Conservation (phyloP, 2,113 vertebrate genomes). For the Etia nguti region DNA sequence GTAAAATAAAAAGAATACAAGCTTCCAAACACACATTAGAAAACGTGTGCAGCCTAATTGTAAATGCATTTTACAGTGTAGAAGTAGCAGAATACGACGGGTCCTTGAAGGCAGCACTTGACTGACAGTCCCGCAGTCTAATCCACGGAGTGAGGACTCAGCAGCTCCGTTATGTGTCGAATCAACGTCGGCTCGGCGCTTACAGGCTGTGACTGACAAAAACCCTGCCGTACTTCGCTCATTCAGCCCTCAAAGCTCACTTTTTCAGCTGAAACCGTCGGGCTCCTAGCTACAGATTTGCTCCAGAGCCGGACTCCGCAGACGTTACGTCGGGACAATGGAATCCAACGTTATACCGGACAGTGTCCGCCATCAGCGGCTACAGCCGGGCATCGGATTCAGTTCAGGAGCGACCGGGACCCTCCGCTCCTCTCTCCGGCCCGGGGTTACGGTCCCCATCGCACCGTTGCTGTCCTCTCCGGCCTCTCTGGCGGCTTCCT, state of each 20-base stretch:
- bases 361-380: slow-evolving; percentile 79
- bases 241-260: not conserved
- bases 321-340: slow-evolving; percentile 72
- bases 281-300: not conserved
- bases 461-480: slow-evolving; percentile 61
- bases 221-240: not conserved
- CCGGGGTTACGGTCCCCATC: slow-evolving; percentile 72
- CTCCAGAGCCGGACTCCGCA: not conserved
- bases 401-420: slow-evolving; percentile 69
- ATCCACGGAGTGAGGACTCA: slow-evolving; percentile 47
- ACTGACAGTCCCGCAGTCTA: slow-evolving; percentile 59
- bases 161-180: slow-evolving; percentile 22
- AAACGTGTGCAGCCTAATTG: not conserved
- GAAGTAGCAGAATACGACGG: not conserved
- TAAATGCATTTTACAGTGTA: not conserved
- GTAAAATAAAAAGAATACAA: not conserved
- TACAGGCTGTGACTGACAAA: slow-evolving; percentile 14
- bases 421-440: slow-evolving; percentile 72
- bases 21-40: not conserved
- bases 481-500: slow-evolving; percentile 60
- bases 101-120: slow-evolving; percentile 18
- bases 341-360: slow-evolving; percentile 82
- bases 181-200: slow-evolving; percentile 20
- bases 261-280: not conserved
- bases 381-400: slow-evolving; percentile 83